phyloP scores from a whole-genome alignment of 2,888 invertebrate species.

The Caenorhabditis becei region DNA sequence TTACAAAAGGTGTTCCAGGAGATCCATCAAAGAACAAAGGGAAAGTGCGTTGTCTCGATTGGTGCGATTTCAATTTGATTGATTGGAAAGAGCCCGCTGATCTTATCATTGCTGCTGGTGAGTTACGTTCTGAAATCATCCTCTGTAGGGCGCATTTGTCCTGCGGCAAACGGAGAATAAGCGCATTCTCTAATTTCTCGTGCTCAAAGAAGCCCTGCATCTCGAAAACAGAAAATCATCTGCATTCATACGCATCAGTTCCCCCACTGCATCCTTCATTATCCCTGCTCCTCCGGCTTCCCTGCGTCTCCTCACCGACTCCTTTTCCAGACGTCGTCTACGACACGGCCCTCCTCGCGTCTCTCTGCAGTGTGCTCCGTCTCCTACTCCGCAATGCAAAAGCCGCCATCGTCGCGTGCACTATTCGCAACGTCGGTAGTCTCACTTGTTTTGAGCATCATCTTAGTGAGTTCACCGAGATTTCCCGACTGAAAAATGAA shows the following conservation, averaged over 20 bases:
- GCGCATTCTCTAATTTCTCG: too few relatives aligned
- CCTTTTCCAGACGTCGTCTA: slow-evolving; percentile 70
- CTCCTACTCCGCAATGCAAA: slow-evolving; percentile 46
- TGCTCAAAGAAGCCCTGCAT: background rate
- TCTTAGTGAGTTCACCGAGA: slow-evolving; percentile 49
- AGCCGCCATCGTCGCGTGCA: slow-evolving; percentile 67
- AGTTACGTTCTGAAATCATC: too few relatives aligned
- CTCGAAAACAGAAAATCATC: background rate
- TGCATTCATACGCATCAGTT: slow-evolving; percentile 3
- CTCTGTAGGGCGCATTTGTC: too few relatives aligned
- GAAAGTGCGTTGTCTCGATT: slow-evolving; percentile 47
- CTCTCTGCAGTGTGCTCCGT: slow-evolving; percentile 63
- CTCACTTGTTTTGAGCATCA: slow-evolving; percentile 60
- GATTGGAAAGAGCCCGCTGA: slow-evolving; percentile 44
- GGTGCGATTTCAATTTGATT: slow-evolving; percentile 53
- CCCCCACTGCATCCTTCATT: background rate
- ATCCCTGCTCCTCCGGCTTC: background rate
- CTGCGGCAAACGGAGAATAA: too few relatives aligned
- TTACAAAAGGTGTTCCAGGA: slow-evolving; percentile 8
- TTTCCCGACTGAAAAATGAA: background rate
- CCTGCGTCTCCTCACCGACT: background rate
- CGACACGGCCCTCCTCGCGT: slow-evolving; percentile 62
- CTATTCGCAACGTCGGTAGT: slow-evolving; percentile 67
- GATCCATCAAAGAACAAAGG: slow-evolving; percentile 8
- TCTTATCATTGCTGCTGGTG: slow-evolving; percentile 66